Evolutionary conservation across 92 coral and sea anemone genomes (phyloP), one percentile per base, ranked within the genome.

Genomic region (Pocillopora grandis): DNA sequence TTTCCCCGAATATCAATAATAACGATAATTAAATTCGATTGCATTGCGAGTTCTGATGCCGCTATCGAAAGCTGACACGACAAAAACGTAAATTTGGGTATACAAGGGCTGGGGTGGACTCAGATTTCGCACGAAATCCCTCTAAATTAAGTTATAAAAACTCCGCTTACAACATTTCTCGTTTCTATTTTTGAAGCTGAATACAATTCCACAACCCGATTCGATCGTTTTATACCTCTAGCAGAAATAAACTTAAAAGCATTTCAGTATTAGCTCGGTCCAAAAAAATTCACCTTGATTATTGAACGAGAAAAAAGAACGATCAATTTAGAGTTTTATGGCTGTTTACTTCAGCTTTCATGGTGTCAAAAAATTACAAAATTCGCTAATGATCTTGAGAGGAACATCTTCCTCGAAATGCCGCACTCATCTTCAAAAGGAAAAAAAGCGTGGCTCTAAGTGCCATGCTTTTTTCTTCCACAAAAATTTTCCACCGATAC

Each of bases 11-110:
- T 42, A 42, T 42, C 23, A 49, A 79, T 9, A 65, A 37, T 70
- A 70, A 70, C n/a, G 12, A 67, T 27, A 31, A 27, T 58, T 76
- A 20, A 68, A 66, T 56, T 68, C 61, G 66, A 56, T 67, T 66
- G 58, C 58, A 36, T 31, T 57, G 66, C 64, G 33, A 68, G 69
- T 42, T 42, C 52, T 42, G 42, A 21, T 23, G 2, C 66, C 56
- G 33, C 21, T 79, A 55, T 16, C 62, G 67, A 57, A 16, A 5
- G 65, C 48, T 16, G 20, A 69, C 31, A 17, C 74, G 37, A 23
- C 13, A 66, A 10, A 10, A 16, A 19, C 23, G 7, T 20, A 66
- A 66, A 66, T n/a, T 55, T 12, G 19, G n/a, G 16, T 55, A 56
- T 27, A 27, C 31, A 27, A 27, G 31, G 31, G 31, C 31, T 27